Base-by-base conservation (phyloP, 2,888 invertebrate species). In the Ditylenchus weischeri region DNA sequence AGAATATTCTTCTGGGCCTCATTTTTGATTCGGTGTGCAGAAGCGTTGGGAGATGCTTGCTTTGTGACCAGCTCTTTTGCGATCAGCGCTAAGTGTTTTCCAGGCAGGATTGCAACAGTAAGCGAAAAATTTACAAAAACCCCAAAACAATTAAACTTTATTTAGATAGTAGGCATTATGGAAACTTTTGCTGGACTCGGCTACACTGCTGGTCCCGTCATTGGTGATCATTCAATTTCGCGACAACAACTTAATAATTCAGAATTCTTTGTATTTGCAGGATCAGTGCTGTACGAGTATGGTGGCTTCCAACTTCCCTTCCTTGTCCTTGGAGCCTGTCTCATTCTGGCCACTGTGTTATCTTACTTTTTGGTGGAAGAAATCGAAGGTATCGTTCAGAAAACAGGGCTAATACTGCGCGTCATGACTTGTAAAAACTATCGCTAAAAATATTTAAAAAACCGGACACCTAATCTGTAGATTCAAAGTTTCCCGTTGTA, bases 171-270 rank as follows among this genome's bases (percentile, higher is more conserved):
- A 83, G 85, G 85, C 18, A 76, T 84, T 7, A 77, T 84, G 66
- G 85, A 85, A 71, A 84, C 92, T 0, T 92, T 91, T 84, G 92
- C 91, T 83, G 93, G 93, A 0, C 74, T 87, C 88, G 78, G 93
- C 88, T 87, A 93, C 67, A 92, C 93, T 68, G 90, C 91, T 0
- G 93, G 93, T 0, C 93, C 93, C 0, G 91, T 91, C 0, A 87
- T 93, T 13, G 93, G 93, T 0, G 29, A 29, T 29, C 43, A 2
- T 43, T 43, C 43, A 10, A 43, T 13, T 43, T 43, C 8, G 43
- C 15, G 8, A 5, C 29, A 2, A 2, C 29, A 43, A 43, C 15
- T 6, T 8, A 43, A 43, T 10, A 43, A 43, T 13, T 43, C 15
- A 43, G 11, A 11, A 38, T 2, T 10, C 8, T 10, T 43, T 43